Conservation (phyloP, 2,888 invertebrate genomes). For the Brenthis hecate region DNA sequence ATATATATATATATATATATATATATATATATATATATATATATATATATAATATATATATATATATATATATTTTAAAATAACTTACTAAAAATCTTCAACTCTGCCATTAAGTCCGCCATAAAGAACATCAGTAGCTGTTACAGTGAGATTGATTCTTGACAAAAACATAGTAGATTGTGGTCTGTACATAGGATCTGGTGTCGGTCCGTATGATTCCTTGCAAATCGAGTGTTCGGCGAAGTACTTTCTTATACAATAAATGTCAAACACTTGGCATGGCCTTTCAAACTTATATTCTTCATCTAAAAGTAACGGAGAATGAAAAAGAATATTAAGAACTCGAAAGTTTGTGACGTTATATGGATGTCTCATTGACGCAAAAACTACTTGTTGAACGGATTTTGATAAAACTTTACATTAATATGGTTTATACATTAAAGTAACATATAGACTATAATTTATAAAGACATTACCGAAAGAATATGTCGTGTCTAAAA, state of each 20-base stretch:
- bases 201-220: slow-evolving; percentile 36
- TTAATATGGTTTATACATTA: too few species aligned
- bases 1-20: too few species aligned
- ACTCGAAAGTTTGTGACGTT: too few species aligned
- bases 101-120: slow-evolving; percentile 43
- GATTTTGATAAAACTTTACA: too few species aligned
- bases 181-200: slow-evolving; percentile 40
- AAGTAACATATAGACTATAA: too few species aligned
- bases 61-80: background rate
- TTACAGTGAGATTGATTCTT: slow-evolving; percentile 37
- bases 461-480: too few species aligned
- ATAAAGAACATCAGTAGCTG: slow-evolving; percentile 29
- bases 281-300: slow-evolving; percentile 31
- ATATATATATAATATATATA: too few species aligned
- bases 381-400: too few species aligned
- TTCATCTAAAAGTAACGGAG: slow-evolving; percentile 14
- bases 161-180: slow-evolving; percentile 35
- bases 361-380: too few species aligned
- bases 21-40: too few species aligned
- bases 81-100: slow-evolving; percentile 45
- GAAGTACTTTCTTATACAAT: slow-evolving; percentile 46
- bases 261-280: slow-evolving; percentile 37
- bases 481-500: too few species aligned
- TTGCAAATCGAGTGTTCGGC: slow-evolving; percentile 40
- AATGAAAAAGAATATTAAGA: background rate